Percentiles rank a stretch among this genome's conserved stretches.
These are phyloP conservation scores for Holacanthella duospinosa DNA, from an alignment of 2,888 invertebrate species.

Conservation along the genomic window DNA sequence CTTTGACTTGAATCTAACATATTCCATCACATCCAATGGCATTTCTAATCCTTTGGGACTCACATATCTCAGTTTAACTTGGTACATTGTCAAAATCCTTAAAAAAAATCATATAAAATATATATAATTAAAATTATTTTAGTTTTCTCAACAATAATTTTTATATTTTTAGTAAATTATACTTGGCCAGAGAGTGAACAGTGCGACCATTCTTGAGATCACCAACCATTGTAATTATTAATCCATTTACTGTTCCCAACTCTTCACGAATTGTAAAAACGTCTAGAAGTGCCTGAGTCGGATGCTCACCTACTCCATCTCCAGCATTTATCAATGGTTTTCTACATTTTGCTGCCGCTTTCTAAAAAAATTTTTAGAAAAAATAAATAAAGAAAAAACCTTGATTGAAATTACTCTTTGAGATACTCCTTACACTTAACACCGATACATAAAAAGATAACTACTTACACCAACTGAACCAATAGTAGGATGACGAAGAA, in stretches of 20 bases:
- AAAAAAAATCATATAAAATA: background rate
- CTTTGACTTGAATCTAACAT: constrained; percentile 59
- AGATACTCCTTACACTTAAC: constrained; percentile 10
- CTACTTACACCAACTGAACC: constrained; percentile 76
- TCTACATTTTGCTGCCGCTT: constrained; percentile 67
- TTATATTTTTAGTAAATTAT: too few species aligned
- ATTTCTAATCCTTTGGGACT: constrained; percentile 76
- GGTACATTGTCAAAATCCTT: constrained; percentile 77
- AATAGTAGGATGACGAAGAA: constrained; percentile 83
- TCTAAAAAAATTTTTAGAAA: constrained; percentile 53
- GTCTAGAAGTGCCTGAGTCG: constrained; percentile 93
- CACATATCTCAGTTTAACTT: constrained; percentile 84
- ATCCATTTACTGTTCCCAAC: constrained; percentile 94
- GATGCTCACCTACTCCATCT: constrained; percentile 94
- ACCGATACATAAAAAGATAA: background rate
- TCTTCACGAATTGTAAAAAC: constrained; percentile 97
- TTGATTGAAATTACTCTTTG: background rate
- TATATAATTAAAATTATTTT: too few species aligned
- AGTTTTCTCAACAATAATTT: background rate
- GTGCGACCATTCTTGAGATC: constrained; percentile 96
- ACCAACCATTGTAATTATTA: constrained; percentile 95
- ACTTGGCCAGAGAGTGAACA: constrained; percentile 89
- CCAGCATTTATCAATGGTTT: constrained; percentile 97
- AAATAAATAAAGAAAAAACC: constrained; percentile 8
- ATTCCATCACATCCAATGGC: constrained; percentile 76